Conservation (phyloP, 2,888 invertebrate genomes). For the Camptogramma bilineatum region DNA sequence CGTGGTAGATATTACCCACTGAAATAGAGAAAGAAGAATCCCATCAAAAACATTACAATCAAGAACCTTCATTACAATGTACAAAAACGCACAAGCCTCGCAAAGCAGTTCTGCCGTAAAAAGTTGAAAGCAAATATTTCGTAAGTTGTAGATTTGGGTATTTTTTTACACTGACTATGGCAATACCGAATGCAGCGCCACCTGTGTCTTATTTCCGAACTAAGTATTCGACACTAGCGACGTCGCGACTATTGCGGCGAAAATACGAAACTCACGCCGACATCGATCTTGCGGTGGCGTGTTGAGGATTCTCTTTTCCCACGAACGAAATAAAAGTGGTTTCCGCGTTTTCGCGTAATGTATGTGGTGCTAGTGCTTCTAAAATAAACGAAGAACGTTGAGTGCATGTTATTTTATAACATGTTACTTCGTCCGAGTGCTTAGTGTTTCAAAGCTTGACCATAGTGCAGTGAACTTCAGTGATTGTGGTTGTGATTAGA, state of each 20-base stretch:
- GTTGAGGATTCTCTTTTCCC: slow-evolving; percentile 65
- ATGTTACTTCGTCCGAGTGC: slow-evolving; percentile 77
- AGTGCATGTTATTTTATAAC: slow-evolving; percentile 74
- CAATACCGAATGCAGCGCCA: slow-evolving; percentile 60
- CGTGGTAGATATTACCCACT: no score
- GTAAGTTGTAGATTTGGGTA: slow-evolving; percentile 2
- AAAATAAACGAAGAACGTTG: slow-evolving; percentile 64
- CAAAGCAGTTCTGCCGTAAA: no score
- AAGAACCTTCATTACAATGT: no score
- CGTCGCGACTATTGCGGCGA: slow-evolving; percentile 61
- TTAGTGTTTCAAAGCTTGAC: slow-evolving; percentile 76
- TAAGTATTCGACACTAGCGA: slow-evolving; percentile 42
- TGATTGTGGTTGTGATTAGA: slow-evolving; percentile 72
- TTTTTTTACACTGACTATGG: slow-evolving; percentile 38
- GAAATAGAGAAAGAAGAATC: no score
- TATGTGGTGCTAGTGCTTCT: slow-evolving; percentile 80
- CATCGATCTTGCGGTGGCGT: slow-evolving; percentile 81
- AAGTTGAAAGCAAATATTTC: no score
- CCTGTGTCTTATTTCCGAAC: slow-evolving; percentile 49
- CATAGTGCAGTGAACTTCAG: slow-evolving; percentile 57
- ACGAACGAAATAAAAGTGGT: slow-evolving; percentile 74
- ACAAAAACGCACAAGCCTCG: no score
- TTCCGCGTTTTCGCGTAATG: slow-evolving; percentile 74
- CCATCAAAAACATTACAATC: no score
- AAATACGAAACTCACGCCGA: slow-evolving; percentile 71